Conservation (phyloP, 1,140 invertebrate species). For the Brachionus rotundiformis region DNA sequence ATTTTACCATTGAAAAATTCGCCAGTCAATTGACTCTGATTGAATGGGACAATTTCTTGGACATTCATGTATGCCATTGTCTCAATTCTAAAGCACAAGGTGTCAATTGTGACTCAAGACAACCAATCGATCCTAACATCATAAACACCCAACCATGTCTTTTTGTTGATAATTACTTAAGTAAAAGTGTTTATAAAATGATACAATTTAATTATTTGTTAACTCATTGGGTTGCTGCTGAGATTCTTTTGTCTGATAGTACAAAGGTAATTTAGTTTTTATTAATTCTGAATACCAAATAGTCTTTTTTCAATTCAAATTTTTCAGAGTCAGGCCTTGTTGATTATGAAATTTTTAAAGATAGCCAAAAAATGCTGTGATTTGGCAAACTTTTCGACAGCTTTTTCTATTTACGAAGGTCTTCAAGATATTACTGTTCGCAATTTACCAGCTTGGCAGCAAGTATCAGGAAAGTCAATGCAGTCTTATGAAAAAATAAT, state of each 20-base stretch:
- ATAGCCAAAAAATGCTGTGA: slow-evolving; percentile 33
- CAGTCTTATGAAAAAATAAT: slow-evolving; percentile 11
- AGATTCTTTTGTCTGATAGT: slow-evolving; percentile 11
- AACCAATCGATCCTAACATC: slow-evolving; percentile 44
- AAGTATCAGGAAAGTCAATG: slow-evolving; percentile 19
- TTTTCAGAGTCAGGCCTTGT: slow-evolving; percentile 13
- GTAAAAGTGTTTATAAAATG: slow-evolving; percentile 52
- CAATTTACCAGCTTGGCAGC: slow-evolving; percentile 33
- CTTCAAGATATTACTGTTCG: slow-evolving; percentile 43
- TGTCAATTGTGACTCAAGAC: slow-evolving; percentile 40
- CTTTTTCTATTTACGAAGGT: slow-evolving; percentile 31
- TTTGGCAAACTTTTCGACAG: slow-evolving; percentile 33
- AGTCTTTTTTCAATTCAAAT: not conserved
- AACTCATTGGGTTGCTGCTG: slow-evolving; percentile 46
- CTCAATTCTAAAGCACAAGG: slow-evolving; percentile 49
- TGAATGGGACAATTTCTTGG: slow-evolving; percentile 51
- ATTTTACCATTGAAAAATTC: slow-evolving; percentile 34
- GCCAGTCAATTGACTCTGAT: slow-evolving; percentile 45
- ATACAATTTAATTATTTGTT: slow-evolving; percentile 50
- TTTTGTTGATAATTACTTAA: slow-evolving; percentile 41
- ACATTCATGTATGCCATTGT: slow-evolving; percentile 50
- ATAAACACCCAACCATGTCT: slow-evolving; percentile 10
- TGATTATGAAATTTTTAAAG: slow-evolving; percentile 46
- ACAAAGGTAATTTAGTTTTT: slow-evolving; percentile 11
- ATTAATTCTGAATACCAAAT: not conserved